Percentiles rank a stretch among this genome's conserved stretches.
Conservation (phyloP, 2,113 vertebrate genomes). For the Bostrychus sinensis region DNA sequence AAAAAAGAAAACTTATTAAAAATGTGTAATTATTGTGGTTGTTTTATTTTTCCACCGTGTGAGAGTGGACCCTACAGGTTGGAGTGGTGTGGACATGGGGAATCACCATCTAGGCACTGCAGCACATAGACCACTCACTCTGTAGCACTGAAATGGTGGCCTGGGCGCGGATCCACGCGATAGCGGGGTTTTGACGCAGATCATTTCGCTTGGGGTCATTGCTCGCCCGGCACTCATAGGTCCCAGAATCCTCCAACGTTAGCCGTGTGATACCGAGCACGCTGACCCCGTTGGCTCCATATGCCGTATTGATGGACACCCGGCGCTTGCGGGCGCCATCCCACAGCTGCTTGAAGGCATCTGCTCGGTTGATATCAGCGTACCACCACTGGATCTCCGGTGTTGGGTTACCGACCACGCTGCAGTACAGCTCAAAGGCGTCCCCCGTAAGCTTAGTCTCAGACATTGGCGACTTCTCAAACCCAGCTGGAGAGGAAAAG, state of each 20-base stretch:
- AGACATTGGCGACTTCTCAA: slow-evolving; percentile 99
- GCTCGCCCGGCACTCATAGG: slow-evolving; percentile 99
- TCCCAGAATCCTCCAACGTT: slow-evolving; percentile 96
- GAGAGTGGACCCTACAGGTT: slow-evolving; percentile 16
- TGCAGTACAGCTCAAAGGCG: slow-evolving; percentile 99
- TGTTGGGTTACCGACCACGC: slow-evolving; percentile 95
- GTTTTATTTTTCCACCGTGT: slow-evolving; percentile 32
- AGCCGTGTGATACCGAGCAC: slow-evolving; percentile 95
- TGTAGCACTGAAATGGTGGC: slow-evolving; percentile 98
- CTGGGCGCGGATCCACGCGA: slow-evolving; percentile 99
- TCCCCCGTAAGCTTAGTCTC: slow-evolving; percentile 99
- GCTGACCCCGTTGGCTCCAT: slow-evolving; percentile 94
- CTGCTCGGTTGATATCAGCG: slow-evolving; percentile 95
- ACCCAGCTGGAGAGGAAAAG: slow-evolving; percentile 93
- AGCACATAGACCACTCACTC: slow-evolving; percentile 95
- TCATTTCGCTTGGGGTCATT: slow-evolving; percentile 98
- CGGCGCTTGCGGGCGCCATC: slow-evolving; percentile 94
- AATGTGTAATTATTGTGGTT: slow-evolving; percentile 28
- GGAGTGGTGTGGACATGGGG: slow-evolving; percentile 64
- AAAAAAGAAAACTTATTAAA: not conserved
- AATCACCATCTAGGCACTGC: slow-evolving; percentile 87
- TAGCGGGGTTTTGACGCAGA: slow-evolving; percentile 96
- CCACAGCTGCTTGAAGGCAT: slow-evolving; percentile 99
- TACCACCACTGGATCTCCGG: slow-evolving; percentile 99
- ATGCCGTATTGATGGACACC: slow-evolving; percentile 95